Evolutionary conservation across 2,888 invertebrate species (phyloP).

Genomic region (Harpalus rubripes): DNA sequence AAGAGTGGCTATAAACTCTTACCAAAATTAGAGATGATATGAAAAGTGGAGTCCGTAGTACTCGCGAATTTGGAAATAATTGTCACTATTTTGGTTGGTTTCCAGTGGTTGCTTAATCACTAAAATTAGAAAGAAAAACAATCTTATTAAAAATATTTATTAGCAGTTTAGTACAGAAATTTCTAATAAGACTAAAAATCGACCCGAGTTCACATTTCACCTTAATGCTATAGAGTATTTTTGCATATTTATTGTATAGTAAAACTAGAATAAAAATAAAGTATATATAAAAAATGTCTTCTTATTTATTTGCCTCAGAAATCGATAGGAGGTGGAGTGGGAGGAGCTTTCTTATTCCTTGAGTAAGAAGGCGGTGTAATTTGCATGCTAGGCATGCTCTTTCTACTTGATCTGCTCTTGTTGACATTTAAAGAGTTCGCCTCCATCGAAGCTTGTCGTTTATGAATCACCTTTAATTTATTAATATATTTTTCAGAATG

Average conservation of each 20-base stretch:
- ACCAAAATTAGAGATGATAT: no score
- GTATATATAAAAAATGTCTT: conserved; percentile 8
- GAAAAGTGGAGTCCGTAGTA: no score
- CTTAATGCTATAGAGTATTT: conserved; percentile 57
- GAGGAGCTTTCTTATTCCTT: conserved; percentile 61
- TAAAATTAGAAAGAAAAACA: neutral
- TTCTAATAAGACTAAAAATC: conserved; percentile 31
- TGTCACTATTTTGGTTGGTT: no score
- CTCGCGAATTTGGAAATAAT: no score
- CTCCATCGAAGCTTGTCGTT: no score
- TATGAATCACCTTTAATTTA: no score
- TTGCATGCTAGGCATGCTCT: neutral
- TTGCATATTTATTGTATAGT: conserved; percentile 60
- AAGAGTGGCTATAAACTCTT: no score
- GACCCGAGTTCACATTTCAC: conserved; percentile 43
- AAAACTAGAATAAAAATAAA: conserved; percentile 59
- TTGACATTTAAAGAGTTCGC: neutral
- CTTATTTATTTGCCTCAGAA: conserved; percentile 68
- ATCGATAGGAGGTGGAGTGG: conserved; percentile 72
- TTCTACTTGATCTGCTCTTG: neutral
- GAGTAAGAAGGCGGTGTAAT: neutral
- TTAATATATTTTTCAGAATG: no score
- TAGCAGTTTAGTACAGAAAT: conserved; percentile 28
- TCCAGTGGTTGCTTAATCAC: no score
- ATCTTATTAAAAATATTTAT: conserved; percentile 19